Evolutionary conservation across 2,797 vertebrate species (phyloP), one percentile per base, ranked within the genome.

Genomic region (Caiman crocodilus): DNA sequence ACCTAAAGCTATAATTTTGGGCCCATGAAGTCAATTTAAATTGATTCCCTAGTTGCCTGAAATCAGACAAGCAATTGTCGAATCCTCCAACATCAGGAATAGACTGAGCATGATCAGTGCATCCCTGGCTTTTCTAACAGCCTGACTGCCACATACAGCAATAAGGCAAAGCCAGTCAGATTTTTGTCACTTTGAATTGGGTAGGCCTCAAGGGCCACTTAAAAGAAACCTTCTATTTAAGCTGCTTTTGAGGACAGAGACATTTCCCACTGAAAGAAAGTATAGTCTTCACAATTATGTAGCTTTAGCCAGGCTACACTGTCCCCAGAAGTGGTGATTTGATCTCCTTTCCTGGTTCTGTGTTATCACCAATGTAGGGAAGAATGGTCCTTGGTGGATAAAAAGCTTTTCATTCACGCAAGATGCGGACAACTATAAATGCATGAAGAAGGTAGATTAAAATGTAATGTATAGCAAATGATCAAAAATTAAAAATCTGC

Each of bases 81-180:
- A 0, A 63, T 71, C 57, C 76, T 16, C 67, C n/a, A 21, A 35
- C 65, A 84, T 92, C 92, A 90, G 87, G 93, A 94, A 96, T 93
- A 91, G 95, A 89, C 82, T 81, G 87, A 82, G 85, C 35, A 73
- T 92, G 89, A 92, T 91, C 15, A 1, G 64, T 79, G 79, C 84
- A 28, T 69, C 1, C 7, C 50, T 23, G 32, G 74, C 42, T 15
- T 26, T 89, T 17, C 69, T 61, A 0, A 0, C 61, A 79, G 88
- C 60, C 80, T 80, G 14, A 56, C 87, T 89, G 93, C 96, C 92
- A 87, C 94, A 94, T 94, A 90, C 90, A 92, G 94, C 91, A 93
- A 71, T 87, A 90, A 76, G 74, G 94, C 89, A 8, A 77, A 71
- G 56, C 59, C 16, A 1, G 81, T 86, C 79, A 73, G 23, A n/a